Evolutionary conservation across 2,113 vertebrate genomes (phyloP), one percentile per base, ranked within the genome.

Genomic region (Seriola quinqueradiata): DNA sequence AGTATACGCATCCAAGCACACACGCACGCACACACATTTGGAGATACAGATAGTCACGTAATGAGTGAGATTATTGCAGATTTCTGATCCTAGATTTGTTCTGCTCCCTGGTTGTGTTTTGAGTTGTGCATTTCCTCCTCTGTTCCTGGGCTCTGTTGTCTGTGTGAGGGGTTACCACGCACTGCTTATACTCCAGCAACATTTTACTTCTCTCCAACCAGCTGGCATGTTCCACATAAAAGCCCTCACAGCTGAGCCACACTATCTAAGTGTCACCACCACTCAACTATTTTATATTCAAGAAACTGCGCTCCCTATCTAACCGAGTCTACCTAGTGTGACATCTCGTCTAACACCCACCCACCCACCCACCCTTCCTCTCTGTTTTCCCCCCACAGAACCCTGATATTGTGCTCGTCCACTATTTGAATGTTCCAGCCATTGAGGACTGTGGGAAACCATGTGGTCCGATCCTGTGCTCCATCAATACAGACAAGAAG

Each of bases 401-500:
- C 93, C 98, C 98, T 58, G 98, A 99, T 92, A 99, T 99, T 1
- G 98, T 99, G 89, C 94, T 99, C 91, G 98, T 99, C 90, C 98
- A 99, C 94, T 99, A 99, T 95, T 96, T 99, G 96, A 99, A 99
- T 44, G 98, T 99, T 64, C 98, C 98, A 0, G 98, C 98, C 95
- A 99, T 99, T 1, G 98, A 99, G 95, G 98, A 99, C 93, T 99
- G 98, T 10, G 98, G 98, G 83, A 99, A 99, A 90, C 98, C 98
- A 0, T 99, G 98, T 0, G 98, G 98, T n/a, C 98, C 98, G 32
- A 98, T 99, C 93, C 91, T 99, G 90, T 99, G 98, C 93, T 99
- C 98, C 61, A 99, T 99, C 95, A 99, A 99, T 93, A 99, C 98
- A 0, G 98, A 99, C 96, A 99, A 99, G 95, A 99, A 99, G 87